Evolutionary conservation across 2,797 vertebrate genomes (phyloP).

Genomic region (Hydrolagus colliei): DNA sequence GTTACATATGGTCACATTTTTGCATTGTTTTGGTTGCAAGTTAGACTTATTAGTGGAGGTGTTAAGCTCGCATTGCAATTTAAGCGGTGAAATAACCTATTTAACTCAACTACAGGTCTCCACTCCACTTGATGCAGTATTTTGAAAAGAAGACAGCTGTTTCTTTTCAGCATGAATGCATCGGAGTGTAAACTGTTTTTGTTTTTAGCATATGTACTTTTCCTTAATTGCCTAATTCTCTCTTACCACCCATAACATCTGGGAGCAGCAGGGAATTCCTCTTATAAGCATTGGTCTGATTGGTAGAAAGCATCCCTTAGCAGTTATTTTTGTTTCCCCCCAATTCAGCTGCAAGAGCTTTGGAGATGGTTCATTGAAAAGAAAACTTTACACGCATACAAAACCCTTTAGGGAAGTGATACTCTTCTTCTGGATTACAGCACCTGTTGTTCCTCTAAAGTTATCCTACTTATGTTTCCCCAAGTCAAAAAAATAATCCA

Average conservation of each 20-base stretch:
- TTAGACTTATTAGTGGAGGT: neutral
- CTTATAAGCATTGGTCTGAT: neutral
- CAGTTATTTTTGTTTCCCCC: too few species aligned
- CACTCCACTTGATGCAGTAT: neutral
- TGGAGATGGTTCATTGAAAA: neutral
- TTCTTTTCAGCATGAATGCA: conserved; percentile 12
- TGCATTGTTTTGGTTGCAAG: neutral
- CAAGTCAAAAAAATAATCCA: neutral
- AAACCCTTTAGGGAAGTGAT: neutral
- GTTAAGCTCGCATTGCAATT: neutral
- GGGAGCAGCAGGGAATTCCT: neutral
- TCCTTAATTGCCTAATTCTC: neutral
- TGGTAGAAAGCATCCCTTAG: neutral
- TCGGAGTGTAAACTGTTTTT: neutral
- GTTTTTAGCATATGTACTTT: neutral
- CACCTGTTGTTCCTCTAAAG: neutral
- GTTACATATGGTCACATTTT: neutral
- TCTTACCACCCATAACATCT: neutral
- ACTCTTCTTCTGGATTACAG: neutral
- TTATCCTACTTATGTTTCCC: neutral
- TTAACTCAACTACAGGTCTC: neutral
- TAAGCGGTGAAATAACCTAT: conserved; percentile 1
- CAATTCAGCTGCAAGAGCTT: neutral
- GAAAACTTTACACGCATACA: neutral
- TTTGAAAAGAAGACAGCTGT: conserved; percentile 15